Conservation (phyloP, 2,113 vertebrate species). For the Plestiodon gilberti region DNA sequence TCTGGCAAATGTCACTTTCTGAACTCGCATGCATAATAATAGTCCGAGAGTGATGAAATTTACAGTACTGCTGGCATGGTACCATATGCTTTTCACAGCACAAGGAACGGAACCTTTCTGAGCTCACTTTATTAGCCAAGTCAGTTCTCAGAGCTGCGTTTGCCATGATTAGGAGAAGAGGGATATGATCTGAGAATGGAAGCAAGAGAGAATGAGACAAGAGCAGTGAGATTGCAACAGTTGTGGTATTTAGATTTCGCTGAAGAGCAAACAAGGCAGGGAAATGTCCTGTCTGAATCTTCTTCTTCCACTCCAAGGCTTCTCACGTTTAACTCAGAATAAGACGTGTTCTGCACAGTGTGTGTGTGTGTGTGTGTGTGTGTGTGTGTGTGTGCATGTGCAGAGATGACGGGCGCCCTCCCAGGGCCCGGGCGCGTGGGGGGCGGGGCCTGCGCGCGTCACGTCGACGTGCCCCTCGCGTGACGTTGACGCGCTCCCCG, state of each 20-base stretch:
- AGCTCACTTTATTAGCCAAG: background rate
- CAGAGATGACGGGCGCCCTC: no score
- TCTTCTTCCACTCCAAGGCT: background rate
- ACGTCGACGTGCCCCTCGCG: no score
- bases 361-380: background rate
- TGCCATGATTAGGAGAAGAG: background rate
- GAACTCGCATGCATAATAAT: slow-evolving; percentile 14
- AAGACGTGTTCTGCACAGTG: background rate
- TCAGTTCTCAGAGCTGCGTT: background rate
- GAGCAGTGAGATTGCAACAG: background rate
- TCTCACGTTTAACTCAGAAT: background rate
- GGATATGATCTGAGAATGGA: background rate
- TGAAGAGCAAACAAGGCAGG: slow-evolving; percentile 19
- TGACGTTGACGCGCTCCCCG: no score
- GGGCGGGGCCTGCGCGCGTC: no score
- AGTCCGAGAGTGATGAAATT: slow-evolving; percentile 50
- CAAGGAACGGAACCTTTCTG: slow-evolving; percentile 11
- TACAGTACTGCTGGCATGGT: slow-evolving; percentile 25
- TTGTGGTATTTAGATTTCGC: slow-evolving; percentile 17
- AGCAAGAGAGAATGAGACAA: background rate
- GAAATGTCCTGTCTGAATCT: background rate
- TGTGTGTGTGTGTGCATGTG: background rate
- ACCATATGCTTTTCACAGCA: slow-evolving; percentile 9
- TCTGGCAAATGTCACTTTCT: slow-evolving; percentile 45
- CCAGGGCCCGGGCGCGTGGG: no score